Evolutionary conservation across 2,113 vertebrate genomes (phyloP).

Genomic region (Lagopus muta): DNA sequence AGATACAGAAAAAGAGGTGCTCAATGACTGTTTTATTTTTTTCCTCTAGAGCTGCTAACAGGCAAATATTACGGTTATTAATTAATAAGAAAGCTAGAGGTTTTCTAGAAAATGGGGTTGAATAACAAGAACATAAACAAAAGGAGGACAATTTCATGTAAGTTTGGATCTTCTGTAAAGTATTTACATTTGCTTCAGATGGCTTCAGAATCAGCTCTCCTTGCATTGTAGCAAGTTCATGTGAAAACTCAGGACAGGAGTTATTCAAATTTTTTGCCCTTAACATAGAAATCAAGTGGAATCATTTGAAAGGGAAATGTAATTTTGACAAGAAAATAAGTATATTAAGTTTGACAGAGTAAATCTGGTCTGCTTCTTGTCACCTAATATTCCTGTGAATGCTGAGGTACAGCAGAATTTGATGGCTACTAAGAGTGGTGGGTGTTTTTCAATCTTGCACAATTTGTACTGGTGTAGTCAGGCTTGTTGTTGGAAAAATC

Average conservation of each 20-base stretch:
- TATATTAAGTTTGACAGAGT: constrained; percentile 12
- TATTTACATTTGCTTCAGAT: neutral
- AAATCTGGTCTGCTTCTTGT: constrained; percentile 35
- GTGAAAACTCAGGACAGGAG: neutral
- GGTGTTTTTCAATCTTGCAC: constrained; percentile 1
- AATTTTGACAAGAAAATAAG: constrained; percentile 54
- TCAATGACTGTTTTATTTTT: neutral
- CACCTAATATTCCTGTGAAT: neutral
- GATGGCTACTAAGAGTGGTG: constrained; percentile 34
- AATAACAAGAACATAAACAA: neutral
- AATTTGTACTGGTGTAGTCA: neutral
- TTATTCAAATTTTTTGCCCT: neutral
- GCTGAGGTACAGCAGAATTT: neutral
- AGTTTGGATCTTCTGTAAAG: neutral
- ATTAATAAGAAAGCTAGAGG: neutral
- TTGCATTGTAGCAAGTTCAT: neutral
- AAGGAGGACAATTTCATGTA: neutral
- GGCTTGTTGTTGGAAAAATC: neutral
- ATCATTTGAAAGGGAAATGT: neutral
- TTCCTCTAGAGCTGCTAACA: neutral
- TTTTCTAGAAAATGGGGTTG: neutral
- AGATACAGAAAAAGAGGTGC: too few species aligned
- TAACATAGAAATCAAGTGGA: constrained; percentile 28
- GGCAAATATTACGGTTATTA: neutral
- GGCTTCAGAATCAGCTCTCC: neutral